Evolutionary conservation across 1,140 invertebrate species (phyloP).

Genomic region (Argopecten irradians): DNA sequence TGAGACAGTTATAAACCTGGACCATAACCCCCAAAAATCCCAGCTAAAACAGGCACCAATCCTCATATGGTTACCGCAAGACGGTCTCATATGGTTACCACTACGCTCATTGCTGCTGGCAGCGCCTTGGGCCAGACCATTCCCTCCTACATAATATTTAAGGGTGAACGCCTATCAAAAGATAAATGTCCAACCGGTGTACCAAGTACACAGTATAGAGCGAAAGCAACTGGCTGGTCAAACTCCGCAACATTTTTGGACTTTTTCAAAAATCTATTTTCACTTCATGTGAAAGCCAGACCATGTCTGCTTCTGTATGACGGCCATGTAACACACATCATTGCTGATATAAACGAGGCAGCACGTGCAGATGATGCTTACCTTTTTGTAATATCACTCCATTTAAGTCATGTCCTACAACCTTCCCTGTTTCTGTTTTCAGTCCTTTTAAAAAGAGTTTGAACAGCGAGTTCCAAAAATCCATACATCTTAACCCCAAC

Average conservation of each 20-base stretch:
- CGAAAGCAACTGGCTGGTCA: slow-evolving; percentile 24
- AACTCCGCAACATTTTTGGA: slow-evolving; percentile 28
- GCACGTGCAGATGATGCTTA: slow-evolving; percentile 4
- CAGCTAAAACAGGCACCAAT: not conserved
- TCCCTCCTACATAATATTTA: slow-evolving; percentile 37
- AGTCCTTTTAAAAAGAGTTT: too few species aligned
- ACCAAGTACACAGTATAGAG: slow-evolving; percentile 17
- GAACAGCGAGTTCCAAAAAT: too few species aligned
- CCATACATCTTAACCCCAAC: too few species aligned
- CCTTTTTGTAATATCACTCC: slow-evolving; percentile 24
- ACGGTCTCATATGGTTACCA: not conserved
- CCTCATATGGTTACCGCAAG: slow-evolving; percentile 2
- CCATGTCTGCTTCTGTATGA: slow-evolving; percentile 27
- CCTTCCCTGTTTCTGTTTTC: too few species aligned
- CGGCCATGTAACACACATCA: slow-evolving; percentile 35
- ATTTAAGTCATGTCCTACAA: too few species aligned
- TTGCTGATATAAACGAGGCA: not conserved
- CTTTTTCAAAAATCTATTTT: slow-evolving; percentile 38
- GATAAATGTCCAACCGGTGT: slow-evolving; percentile 13
- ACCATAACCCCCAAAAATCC: too few species aligned
- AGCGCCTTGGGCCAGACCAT: slow-evolving; percentile 24
- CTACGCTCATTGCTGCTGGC: slow-evolving; percentile 32
- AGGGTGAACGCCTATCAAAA: not conserved
- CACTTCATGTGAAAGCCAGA: not conserved
- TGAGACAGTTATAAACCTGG: too few species aligned